A percentile compares a stretch with the other conserved stretches of the same genome.
These are phyloP conservation scores for Steinernema khuongi DNA, from an alignment of 1,140 invertebrate species.

Conservation along the genomic window DNA sequence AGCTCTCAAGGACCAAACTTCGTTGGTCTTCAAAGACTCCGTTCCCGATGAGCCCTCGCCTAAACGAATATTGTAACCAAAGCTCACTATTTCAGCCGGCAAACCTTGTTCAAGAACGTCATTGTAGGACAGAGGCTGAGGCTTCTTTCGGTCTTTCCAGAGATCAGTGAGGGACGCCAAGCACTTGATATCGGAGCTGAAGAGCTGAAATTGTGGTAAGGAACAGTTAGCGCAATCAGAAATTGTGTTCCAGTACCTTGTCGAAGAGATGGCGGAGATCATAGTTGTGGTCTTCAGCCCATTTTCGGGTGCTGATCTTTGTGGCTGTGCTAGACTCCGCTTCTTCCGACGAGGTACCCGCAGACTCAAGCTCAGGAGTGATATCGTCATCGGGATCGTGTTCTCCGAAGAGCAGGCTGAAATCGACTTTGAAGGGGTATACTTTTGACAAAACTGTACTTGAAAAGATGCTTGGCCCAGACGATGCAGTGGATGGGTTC, in stretches of 20 bases:
- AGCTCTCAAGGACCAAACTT: not conserved
- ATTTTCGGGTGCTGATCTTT: conserved; percentile 72
- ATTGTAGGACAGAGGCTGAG: conserved; percentile 69
- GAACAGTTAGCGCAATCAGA: conserved; percentile 4
- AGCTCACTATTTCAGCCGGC: too few species aligned
- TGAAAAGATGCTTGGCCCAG: conserved; percentile 98
- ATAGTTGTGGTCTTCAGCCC: conserved; percentile 78
- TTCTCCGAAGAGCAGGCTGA: conserved; percentile 91
- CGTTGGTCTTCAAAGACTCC: not conserved
- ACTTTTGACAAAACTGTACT: conserved; percentile 66
- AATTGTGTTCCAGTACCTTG: conserved; percentile 59
- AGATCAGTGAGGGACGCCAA: conserved; percentile 86
- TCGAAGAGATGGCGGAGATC: conserved; percentile 68
- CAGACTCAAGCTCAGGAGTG: conserved; percentile 66
- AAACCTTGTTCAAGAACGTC: conserved; percentile 49
- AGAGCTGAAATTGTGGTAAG: conserved; percentile 70
- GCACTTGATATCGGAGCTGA: conserved; percentile 90
- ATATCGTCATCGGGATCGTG: conserved; percentile 93
- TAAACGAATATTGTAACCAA: too few species aligned
- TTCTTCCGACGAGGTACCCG: not conserved
- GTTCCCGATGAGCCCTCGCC: conserved; percentile 2
- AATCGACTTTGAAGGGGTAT: conserved; percentile 44
- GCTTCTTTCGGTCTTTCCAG: conserved; percentile 79
- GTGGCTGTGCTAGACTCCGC: conserved; percentile 19
- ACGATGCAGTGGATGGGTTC: conserved; percentile 98